phyloP scores from a whole-genome alignment of 2,113 vertebrate species.

The Neogobius melanostomus region DNA sequence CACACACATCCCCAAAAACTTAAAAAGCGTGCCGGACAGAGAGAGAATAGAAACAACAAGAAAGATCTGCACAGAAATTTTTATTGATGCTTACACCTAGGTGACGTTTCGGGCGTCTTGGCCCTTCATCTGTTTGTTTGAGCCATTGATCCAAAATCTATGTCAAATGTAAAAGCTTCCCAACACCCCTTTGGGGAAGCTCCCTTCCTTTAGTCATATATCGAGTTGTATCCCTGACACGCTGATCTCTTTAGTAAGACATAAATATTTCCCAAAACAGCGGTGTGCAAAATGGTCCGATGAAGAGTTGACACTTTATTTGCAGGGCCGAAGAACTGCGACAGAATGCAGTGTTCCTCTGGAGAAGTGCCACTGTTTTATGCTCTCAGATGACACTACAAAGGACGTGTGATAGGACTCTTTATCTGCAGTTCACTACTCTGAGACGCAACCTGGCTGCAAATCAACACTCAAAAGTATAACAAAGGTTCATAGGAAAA shows the following conservation, averaged over 20 bases:
- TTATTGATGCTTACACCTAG: too few species aligned
- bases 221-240: not conserved
- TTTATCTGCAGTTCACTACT: conserved; percentile 43
- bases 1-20: too few species aligned
- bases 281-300: not conserved
- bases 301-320: conserved; percentile 14
- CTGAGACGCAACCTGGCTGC: conserved; percentile 52
- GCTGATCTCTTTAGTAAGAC: conserved; percentile 1
- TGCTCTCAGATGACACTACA: conserved; percentile 24
- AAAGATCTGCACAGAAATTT: too few species aligned
- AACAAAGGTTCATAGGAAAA: conserved; percentile 7
- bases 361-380: conserved; percentile 41
- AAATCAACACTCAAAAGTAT: conserved; percentile 42
- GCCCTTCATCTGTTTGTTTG: conserved; percentile 23
- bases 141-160: conserved; percentile 13
- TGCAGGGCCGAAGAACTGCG: conserved; percentile 7
- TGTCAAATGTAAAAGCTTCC: conserved; percentile 20
- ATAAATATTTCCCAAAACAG: not conserved
- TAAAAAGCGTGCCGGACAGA: too few species aligned
- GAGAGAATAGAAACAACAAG: too few species aligned
- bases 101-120: too few species aligned
- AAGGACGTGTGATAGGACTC: conserved; percentile 32
- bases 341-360: conserved; percentile 32
- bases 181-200: not conserved
- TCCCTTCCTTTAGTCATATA: not conserved